Evolutionary conservation across 2,113 vertebrate genomes (phyloP).

Genomic region (Bos indicus): DNA sequence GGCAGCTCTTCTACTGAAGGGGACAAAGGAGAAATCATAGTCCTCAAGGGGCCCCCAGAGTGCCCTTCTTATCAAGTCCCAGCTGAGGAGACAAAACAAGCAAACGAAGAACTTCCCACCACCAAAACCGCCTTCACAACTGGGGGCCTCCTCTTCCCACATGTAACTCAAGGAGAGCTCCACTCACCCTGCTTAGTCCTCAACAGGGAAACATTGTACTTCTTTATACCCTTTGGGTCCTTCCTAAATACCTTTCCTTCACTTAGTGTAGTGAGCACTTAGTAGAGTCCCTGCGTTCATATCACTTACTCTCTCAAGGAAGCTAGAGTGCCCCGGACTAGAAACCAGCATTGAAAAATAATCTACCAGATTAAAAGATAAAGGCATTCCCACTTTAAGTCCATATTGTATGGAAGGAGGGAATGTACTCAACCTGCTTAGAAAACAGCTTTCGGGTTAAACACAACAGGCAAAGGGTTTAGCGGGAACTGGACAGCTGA

Average conservation of each 20-base stretch:
- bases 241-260: neutral
- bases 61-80: neutral
- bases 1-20: neutral
- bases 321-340: neutral
- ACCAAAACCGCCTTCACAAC: neutral
- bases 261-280: neutral
- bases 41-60: neutral
- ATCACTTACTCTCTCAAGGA: neutral
- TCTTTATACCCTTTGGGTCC: neutral
- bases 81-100: neutral
- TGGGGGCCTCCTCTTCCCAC: neutral
- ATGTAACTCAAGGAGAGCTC: neutral
- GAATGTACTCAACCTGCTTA: conserved; percentile 1
- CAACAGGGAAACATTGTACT: neutral
- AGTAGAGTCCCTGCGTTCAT: neutral
- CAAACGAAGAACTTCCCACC: neutral
- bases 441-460: conserved; percentile 43
- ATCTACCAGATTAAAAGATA: neutral
- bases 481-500: neutral
- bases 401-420: neutral
- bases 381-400: neutral
- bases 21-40: neutral
- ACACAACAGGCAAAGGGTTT: conserved; percentile 5
- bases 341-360: neutral
- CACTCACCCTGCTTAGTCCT: neutral